Percentiles rank a stretch among this genome's conserved stretches.
phyloP scores from a whole-genome alignment of 2,888 invertebrate genomes.

The Slavum lentiscoides region DNA sequence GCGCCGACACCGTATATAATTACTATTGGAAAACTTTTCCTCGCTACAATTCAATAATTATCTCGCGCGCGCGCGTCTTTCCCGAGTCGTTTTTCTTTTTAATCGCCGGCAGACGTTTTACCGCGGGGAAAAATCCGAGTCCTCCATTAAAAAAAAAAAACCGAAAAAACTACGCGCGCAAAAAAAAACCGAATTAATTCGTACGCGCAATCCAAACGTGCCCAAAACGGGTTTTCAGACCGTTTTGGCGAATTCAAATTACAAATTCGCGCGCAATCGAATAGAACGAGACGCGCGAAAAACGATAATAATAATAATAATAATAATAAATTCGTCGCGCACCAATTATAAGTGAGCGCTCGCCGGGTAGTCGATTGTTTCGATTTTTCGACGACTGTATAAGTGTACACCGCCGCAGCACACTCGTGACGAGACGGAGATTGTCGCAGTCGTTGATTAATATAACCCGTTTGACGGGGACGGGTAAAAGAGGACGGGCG shows the following conservation, averaged over 20 bases:
- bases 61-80: no score
- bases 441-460: conserved; percentile 46
- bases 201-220: conserved; percentile 11
- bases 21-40: no score
- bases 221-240: conserved; percentile 29
- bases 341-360: conserved; percentile 14
- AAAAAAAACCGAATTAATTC: no score
- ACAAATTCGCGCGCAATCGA: background rate
- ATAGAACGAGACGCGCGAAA: background rate
- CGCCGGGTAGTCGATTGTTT: conserved; percentile 21
- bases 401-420: background rate
- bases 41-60: no score
- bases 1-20: no score
- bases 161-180: no score
- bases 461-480: conserved; percentile 19
- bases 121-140: background rate
- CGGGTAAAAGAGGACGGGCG: background rate
- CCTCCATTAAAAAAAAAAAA: no score
- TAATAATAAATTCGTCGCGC: background rate
- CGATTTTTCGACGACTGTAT: conserved; percentile 37
- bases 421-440: conserved; percentile 16
- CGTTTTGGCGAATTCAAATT: conserved; percentile 21
- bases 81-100: background rate
- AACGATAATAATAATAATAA: no score
- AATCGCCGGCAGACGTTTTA: background rate